Percentiles rank a stretch among this genome's conserved stretches.
phyloP scores from a whole-genome alignment of 1,140 invertebrate genomes.

The Notospermus geniculatus region DNA sequence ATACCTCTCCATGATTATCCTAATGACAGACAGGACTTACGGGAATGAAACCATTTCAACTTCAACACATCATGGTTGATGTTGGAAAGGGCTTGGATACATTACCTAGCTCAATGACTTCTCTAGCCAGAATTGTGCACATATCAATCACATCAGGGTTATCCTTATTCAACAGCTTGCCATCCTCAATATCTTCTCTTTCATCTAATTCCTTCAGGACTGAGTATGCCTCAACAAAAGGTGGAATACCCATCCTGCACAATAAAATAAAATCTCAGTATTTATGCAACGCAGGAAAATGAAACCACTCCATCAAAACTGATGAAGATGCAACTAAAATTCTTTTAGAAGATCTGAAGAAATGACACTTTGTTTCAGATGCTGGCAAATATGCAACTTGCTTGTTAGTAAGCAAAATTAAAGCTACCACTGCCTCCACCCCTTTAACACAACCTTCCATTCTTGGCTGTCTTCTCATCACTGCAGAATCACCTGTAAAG shows the following conservation, averaged over 20 bases:
- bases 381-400: background rate
- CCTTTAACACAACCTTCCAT: constrained; percentile 18
- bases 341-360: no score
- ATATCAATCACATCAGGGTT: constrained; percentile 41
- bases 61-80: background rate
- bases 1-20: no score
- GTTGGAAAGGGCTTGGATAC: background rate
- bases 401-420: background rate
- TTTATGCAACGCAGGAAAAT: no score
- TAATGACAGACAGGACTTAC: no score
- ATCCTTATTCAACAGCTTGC: constrained; percentile 21
- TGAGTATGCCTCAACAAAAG: constrained; percentile 42
- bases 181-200: constrained; percentile 12
- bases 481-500: constrained; percentile 33
- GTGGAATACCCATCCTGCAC: constrained; percentile 35
- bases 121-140: constrained; percentile 40
- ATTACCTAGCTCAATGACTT: constrained; percentile 45
- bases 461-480: background rate
- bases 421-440: background rate
- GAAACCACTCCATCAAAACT: background rate
- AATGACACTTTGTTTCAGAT: no score
- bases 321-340: background rate
- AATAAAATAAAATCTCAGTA: no score
- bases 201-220: constrained; percentile 30
- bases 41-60: background rate